Evolutionary conservation across 1,140 invertebrate species (phyloP), one percentile per base, ranked within the genome.

Genomic region (Pachyrhynchus sulphureomaculatus): DNA sequence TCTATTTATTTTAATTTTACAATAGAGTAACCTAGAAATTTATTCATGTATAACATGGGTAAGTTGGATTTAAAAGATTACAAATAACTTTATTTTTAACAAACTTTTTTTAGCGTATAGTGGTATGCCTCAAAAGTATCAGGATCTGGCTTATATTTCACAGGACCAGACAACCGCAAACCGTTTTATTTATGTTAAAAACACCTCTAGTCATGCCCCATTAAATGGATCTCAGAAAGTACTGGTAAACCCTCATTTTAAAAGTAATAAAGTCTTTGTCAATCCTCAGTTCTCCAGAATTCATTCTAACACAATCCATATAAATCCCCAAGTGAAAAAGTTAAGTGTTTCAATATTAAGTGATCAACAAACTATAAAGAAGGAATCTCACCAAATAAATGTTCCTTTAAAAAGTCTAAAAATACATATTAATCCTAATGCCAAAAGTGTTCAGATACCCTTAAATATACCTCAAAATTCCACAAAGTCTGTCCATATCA

Each of bases 161-260:
- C 15, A 21, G 2, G 15, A 32, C 5, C 1, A 12, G 0, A 9
- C 15, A 42, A 37, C 8, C 3, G 23, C 39, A 33, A 64, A 64
- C 57, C 45, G 58, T 20, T 68, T 62, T 60, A 59, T 66, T 18
- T 70, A 70, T 47, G 54, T 70, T 6, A 70, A 68, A 48, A 61
- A 70, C 15, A 12, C 33, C 39, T 29, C 26, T 29, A 29, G 26
- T 29, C 26, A 29, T 29, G 6, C 33, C 4, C n/a, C 17, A 34
- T 2, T 21, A 18, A n/a, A 42, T 47, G 15, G 20, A 42, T 36
- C 48, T 34, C 39, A 62, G 10, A 70, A 67, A 66, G 70, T 75
- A 6, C 59, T 72, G 41, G 64, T 74, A 2, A 74, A 74, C 54
- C 72, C 72, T 15, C 70, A 73, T 48, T 74, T 75, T 55, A 67